Evolutionary conservation across 1,140 invertebrate genomes (phyloP), one percentile per base, ranked within the genome.

Genomic region (Andricus grossulariae): DNA sequence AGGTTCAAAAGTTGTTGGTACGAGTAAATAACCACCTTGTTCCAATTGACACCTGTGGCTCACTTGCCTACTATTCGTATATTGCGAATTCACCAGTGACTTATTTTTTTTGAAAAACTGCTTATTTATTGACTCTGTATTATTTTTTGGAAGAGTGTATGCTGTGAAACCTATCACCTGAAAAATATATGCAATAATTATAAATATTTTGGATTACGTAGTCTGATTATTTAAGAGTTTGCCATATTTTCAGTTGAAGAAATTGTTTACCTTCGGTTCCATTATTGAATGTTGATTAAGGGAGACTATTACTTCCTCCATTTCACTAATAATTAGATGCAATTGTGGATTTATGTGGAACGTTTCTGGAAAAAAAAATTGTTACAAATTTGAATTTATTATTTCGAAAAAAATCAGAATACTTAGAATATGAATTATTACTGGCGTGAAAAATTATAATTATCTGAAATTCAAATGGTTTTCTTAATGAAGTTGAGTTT

Each of bases 331-430:
- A 45, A 95, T 94, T 11, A 98, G 86, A 85, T 97, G 95, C 32
- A 98, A 92, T 91, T 98, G 97, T 6, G 97, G 97, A 90, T 98
- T 98, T 83, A 98, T 97, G 87, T 98, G 97, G 90, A 98, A 98
- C 19, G 97, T 97, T 88, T 98, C 96, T 96, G 91, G 19, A 93
- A 74, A 73, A 45, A 78, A 50, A 50, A 25, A 75, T 15, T 50
- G 70, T n/a, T 4, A 25, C 50, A 25, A 32, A 32, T 54, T 54
- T 21, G 0, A n/a, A 10, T 39, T 66, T 52, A 74, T 21, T 57
- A 21, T 25, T 15, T 25, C 6, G 10, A 60, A 60, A 32, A 13
- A 11, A 57, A 60, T 21, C 54, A 60, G 39, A 32, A 72, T 39
- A 39, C n/a, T 16, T 45, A 51, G 72, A 60, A 57, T 25, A 71